These are phyloP conservation scores for Apogon talboti DNA, from an alignment of 2,797 vertebrate genomes.

Conservation along the genomic window DNA sequence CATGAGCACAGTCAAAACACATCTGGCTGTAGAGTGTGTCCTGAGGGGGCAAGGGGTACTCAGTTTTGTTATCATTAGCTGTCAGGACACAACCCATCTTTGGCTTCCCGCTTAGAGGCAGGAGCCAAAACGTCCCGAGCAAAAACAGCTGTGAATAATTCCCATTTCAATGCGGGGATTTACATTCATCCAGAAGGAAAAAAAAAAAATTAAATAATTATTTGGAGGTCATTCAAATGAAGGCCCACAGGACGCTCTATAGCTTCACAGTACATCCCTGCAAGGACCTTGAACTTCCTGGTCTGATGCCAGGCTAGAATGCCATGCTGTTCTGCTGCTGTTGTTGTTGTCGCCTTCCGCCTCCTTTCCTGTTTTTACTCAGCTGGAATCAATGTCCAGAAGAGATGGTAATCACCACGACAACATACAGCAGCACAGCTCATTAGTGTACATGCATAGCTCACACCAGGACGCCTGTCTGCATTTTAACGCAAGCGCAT, in stretches of 20 bases:
- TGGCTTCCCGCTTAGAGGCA: conserved; percentile 53
- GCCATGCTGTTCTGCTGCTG: conserved; percentile 41
- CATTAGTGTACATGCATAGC: conserved; percentile 77
- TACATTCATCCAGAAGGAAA: conserved; percentile 45
- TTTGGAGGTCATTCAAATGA: conserved; percentile 62
- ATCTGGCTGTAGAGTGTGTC: conserved; percentile 58
- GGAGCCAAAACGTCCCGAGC: conserved; percentile 61
- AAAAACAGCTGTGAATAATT: conserved; percentile 75
- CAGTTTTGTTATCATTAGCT: conserved; percentile 74
- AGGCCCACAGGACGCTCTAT: conserved; percentile 45
- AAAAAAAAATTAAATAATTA: conserved; percentile 34
- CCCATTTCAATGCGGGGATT: conserved; percentile 66
- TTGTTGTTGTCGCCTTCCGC: conserved; percentile 46
- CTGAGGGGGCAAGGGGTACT: conserved; percentile 49
- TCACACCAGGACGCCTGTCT: conserved; percentile 72
- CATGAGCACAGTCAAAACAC: conserved; percentile 74
- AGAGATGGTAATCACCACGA: conserved; percentile 73
- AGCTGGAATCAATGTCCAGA: conserved; percentile 70
- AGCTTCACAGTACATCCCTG: conserved; percentile 45
- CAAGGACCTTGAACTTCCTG: conserved; percentile 49
- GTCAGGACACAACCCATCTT: conserved; percentile 67
- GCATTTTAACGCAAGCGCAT: conserved; percentile 66
- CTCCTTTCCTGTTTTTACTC: conserved; percentile 54
- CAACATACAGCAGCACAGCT: conserved; percentile 76
- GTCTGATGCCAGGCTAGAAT: conserved; percentile 38